Conservation (phyloP, 2,888 invertebrate species). For the Lysandra coridon region DNA sequence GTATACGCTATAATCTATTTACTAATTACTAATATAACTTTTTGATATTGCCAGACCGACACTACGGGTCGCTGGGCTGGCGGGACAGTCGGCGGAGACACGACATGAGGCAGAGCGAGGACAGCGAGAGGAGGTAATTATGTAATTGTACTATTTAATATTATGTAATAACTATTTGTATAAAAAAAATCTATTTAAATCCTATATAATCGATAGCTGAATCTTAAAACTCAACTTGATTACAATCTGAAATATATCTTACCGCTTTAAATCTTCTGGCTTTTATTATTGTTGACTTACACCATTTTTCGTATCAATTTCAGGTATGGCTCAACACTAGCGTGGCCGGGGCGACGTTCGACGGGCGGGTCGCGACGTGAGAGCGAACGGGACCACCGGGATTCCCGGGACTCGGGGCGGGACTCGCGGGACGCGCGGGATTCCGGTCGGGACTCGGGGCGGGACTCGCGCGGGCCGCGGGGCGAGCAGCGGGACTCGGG, state of each 20-base stretch:
- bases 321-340: slow-evolving; percentile 67
- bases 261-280: no score
- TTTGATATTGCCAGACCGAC: slow-evolving; percentile 59
- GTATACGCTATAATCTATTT: no score
- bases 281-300: no score
- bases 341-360: slow-evolving; percentile 59
- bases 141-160: no score
- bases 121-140: slow-evolving; percentile 56
- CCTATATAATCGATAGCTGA: no score
- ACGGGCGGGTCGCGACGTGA: slow-evolving; percentile 48
- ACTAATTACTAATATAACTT: no score
- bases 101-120: slow-evolving; percentile 83
- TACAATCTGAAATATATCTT: no score
- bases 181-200: no score
- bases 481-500: slow-evolving; percentile 52
- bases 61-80: slow-evolving; percentile 76
- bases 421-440: slow-evolving; percentile 41
- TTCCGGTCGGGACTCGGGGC: slow-evolving; percentile 52
- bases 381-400: slow-evolving; percentile 40
- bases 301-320: neutral
- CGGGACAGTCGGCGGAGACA: slow-evolving; percentile 75
- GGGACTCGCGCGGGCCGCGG: slow-evolving; percentile 57
- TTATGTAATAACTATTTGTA: no score
- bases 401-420: slow-evolving; percentile 44
- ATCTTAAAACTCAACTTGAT: no score